Evolutionary conservation across 2,888 invertebrate species (phyloP).

Genomic region (Scaeva pyrastri): DNA sequence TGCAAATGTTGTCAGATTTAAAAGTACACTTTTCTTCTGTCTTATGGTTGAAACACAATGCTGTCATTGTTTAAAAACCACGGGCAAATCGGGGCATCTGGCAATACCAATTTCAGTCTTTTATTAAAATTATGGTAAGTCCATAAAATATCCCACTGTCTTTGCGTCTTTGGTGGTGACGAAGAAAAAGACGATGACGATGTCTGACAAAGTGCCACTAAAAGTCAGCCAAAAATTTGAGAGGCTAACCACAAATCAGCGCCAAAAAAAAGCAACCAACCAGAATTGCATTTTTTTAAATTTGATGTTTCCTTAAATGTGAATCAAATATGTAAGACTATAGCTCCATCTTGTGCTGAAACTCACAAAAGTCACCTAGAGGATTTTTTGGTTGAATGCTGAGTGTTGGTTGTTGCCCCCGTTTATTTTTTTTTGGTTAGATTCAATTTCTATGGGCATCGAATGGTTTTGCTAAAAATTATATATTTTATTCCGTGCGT

Average conservation of each 20-base stretch:
- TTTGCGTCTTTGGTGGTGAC: not conserved
- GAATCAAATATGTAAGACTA: slow-evolving; percentile 14
- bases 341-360: no score
- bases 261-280: slow-evolving; percentile 25
- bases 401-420: not conserved
- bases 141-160: not conserved
- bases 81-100: no score
- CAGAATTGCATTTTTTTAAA: slow-evolving; percentile 15
- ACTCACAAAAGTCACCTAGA: no score
- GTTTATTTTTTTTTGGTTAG: not conserved
- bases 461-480: slow-evolving; percentile 47
- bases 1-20: no score
- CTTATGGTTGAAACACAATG: no score
- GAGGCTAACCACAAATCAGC: slow-evolving; percentile 38
- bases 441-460: slow-evolving; percentile 30
- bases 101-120: no score
- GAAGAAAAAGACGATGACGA: slow-evolving; percentile 36
- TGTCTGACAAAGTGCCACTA: slow-evolving; percentile 60
- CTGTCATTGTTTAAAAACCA: no score
- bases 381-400: slow-evolving; percentile 1
- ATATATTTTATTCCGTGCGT: slow-evolving; percentile 55
- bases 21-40: no score
- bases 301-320: not conserved
- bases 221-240: slow-evolving; percentile 53
- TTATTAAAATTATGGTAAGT: no score